Base-by-base conservation (phyloP, 2,888 invertebrate genomes). In the Sympetrum striolatum region DNA sequence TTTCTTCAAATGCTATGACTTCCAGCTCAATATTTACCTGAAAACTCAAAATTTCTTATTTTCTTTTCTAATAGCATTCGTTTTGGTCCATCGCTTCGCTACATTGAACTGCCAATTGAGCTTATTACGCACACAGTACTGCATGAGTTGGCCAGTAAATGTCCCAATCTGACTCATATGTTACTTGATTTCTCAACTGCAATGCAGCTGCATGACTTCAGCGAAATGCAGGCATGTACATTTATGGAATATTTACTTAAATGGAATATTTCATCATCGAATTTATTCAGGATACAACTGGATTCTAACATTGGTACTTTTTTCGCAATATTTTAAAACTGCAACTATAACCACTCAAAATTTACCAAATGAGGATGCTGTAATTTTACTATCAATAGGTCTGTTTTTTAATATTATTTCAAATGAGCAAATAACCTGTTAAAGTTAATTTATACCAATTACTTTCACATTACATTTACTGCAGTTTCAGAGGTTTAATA, bases 201-300 rank as follows among this genome's bases (percentile, higher is more conserved):
- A 73, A 99, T 99, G 98, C 99, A 99, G 93, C 96, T 99, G 91
- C 99, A 99, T 94, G 99, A 99, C 93, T 99, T 99, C 95, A 99
- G 99, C 92, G 99, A 99, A 94, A 97, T 99, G 96, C 96, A 96
- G 93, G 95, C 95, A 73, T 35, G 90, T 18, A 90, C 10, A 90
- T 53, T 35, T 48, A 25, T 44, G 1, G n/a, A 44, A 37, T 31
- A 37, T 8, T 73, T 64, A 60, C 2, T 73, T 31, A 4, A 25
- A 73, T 53, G 2, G 15, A 53, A 53, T 53, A 53, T 53, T 53
- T 53, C 53, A 53, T 53, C 1, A 14, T 18, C 18, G 2, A 53
- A 15, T 53, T 18, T 53, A 18, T 53, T 53, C 18, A 3, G n/a
- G 0, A 53, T 53, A 18, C 18, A 18, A 18, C 1, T 53, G 15